These are phyloP conservation scores for Nymphalis io DNA, from an alignment of 1,140 invertebrate species.

Conservation along the genomic window DNA sequence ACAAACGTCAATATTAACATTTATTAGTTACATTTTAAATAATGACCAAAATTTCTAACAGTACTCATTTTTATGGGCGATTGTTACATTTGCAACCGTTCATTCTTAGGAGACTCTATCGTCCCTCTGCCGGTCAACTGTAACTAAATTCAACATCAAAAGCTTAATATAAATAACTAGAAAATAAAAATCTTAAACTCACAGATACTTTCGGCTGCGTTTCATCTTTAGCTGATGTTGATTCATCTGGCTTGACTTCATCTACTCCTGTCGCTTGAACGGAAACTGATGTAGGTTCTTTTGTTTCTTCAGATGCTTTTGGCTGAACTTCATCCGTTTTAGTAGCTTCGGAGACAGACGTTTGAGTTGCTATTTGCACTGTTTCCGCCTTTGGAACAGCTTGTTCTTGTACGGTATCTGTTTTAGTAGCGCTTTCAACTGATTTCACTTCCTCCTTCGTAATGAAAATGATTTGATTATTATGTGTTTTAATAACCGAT, in stretches of 20 bases:
- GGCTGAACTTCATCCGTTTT: neutral
- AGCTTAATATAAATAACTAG: too few species aligned
- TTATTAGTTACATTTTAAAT: too few species aligned
- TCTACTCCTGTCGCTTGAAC: neutral
- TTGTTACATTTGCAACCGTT: too few species aligned
- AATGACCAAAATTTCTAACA: too few species aligned
- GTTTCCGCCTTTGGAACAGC: neutral
- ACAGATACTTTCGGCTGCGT: neutral
- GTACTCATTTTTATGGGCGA: too few species aligned
- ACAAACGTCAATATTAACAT: too few species aligned
- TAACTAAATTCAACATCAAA: too few species aligned
- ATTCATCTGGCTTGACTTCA: neutral
- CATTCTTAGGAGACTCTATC: too few species aligned
- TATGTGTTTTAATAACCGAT: neutral
- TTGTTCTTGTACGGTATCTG: slow-evolving; percentile 5
- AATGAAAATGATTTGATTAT: neutral
- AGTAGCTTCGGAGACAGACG: neutral
- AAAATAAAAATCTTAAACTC: neutral
- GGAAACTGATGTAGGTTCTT: neutral
- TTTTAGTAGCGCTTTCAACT: neutral
- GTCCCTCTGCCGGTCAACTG: too few species aligned
- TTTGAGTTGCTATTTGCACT: neutral
- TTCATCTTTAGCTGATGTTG: slow-evolving; percentile 1
- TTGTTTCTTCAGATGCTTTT: neutral
- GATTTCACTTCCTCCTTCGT: neutral